Conservation (phyloP, 1,140 invertebrate genomes). For the Brachystomella parvula region DNA sequence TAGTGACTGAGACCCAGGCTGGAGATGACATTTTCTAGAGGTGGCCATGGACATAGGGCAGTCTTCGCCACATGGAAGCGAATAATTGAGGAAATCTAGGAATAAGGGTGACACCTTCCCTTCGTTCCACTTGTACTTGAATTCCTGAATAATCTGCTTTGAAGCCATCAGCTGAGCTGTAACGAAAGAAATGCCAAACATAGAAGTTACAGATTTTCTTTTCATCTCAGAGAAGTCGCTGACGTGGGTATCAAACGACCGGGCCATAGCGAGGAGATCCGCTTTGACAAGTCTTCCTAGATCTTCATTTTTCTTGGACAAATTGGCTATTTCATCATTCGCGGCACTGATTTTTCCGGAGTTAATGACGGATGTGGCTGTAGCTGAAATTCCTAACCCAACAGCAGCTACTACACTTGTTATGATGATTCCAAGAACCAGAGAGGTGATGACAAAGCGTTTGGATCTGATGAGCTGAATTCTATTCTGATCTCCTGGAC, state of each 20-base stretch:
- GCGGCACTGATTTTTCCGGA: too few species aligned
- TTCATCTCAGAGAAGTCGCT: conserved; percentile 16
- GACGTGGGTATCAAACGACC: neutral
- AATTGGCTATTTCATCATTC: too few species aligned
- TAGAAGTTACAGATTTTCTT: neutral
- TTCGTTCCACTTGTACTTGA: conserved; percentile 5
- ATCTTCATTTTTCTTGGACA: too few species aligned
- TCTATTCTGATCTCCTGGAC: neutral
- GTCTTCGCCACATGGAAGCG: conserved; percentile 11
- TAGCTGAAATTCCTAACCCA: too few species aligned
- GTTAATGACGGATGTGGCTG: too few species aligned
- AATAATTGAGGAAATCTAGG: conserved; percentile 15
- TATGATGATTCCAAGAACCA: too few species aligned
- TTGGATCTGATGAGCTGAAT: neutral
- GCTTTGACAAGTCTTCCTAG: too few species aligned
- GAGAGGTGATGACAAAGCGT: neutral
- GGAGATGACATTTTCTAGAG: neutral
- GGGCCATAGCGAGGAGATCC: too few species aligned
- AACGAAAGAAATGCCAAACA: conserved; percentile 18
- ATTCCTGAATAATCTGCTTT: neutral
- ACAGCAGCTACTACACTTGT: too few species aligned
- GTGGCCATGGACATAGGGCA: conserved; percentile 11
- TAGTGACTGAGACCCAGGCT: neutral
- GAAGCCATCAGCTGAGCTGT: neutral
- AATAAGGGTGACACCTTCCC: conserved; percentile 4